Conservation (phyloP, 2,888 invertebrate genomes). For the Ophioninae sp. region DNA sequence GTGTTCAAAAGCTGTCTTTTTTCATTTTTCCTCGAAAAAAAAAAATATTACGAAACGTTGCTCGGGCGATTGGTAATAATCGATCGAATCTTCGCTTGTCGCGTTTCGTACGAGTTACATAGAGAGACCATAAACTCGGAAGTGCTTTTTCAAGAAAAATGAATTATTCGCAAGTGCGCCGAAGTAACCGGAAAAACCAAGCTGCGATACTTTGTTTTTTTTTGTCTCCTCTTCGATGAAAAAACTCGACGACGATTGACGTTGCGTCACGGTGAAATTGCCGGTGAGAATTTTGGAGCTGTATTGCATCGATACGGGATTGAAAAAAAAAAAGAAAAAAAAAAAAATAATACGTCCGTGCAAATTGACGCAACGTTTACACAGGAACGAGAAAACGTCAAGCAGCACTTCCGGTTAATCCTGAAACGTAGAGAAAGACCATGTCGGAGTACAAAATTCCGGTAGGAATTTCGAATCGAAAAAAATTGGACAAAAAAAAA, state of each 20-base stretch:
- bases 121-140: slow-evolving; percentile 6
- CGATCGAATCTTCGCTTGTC: background rate
- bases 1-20: background rate
- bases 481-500: background rate
- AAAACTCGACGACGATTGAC: no score
- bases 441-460: background rate
- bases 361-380: no score
- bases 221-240: background rate
- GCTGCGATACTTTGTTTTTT: background rate
- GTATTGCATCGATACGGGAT: no score
- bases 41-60: background rate
- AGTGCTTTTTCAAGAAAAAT: background rate
- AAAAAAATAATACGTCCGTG: no score
- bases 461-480: background rate
- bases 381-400: background rate
- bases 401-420: background rate
- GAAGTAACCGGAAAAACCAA: background rate
- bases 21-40: no score
- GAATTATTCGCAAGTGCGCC: background rate
- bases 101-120: background rate
- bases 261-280: no score
- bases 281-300: no score
- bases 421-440: background rate
- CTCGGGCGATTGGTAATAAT: background rate
- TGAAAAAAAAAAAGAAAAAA: no score